Conservation (phyloP, 2,888 invertebrate genomes). For the Drosophila austrosaltans region DNA sequence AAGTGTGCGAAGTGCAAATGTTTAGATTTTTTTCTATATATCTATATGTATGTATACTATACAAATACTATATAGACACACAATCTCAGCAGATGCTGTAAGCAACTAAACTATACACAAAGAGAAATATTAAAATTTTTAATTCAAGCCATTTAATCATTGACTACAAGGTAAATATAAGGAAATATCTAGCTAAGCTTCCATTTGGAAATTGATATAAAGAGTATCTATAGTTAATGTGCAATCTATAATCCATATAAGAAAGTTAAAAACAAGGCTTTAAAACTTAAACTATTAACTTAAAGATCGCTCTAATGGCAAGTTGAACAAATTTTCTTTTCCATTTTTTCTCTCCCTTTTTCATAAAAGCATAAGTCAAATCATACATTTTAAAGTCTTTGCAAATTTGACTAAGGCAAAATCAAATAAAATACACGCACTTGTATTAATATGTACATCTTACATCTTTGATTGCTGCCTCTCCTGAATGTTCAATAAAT, state of each 20-base stretch:
- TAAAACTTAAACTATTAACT: no score
- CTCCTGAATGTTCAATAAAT: conserved; percentile 52
- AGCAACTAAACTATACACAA: conserved; percentile 16
- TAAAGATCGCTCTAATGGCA: no score
- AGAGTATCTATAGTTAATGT: no score
- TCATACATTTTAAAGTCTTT: background rate
- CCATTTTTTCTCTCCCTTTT: no score
- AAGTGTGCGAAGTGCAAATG: conserved; percentile 73
- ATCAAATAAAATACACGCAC: conserved; percentile 11
- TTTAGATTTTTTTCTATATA: conserved; percentile 57
- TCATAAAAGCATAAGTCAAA: no score
- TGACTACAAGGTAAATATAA: no score
- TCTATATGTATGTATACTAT: background rate
- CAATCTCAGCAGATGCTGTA: conserved; percentile 35
- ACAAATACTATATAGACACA: conserved; percentile 15
- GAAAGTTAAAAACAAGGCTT: no score
- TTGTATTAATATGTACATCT: conserved; percentile 7
- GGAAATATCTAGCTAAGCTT: no score
- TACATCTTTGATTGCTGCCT: conserved; percentile 41
- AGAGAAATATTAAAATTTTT: conserved; percentile 15
- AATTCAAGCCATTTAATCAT: no score
- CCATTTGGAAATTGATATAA: no score
- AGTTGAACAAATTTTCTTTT: no score
- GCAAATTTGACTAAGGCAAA: conserved; percentile 40
- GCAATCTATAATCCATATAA: no score